These are phyloP conservation scores for Trididemnum miniatum DNA, from an alignment of 23 tunicate genomes.

Conservation along the genomic window DNA sequence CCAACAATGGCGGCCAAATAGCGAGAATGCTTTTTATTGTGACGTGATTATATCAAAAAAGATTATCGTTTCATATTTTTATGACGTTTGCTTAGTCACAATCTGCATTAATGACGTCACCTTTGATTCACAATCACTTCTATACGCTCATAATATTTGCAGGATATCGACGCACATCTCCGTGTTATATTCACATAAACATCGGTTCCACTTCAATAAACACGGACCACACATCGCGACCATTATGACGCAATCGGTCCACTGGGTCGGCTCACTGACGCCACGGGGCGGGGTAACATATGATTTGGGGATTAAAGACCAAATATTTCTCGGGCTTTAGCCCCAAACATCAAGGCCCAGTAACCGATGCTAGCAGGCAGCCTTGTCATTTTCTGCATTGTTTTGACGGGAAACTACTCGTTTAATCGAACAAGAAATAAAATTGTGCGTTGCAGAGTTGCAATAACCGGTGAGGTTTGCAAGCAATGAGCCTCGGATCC, in stretches of 20 bases:
- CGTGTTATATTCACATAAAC: neutral
- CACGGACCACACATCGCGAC: neutral
- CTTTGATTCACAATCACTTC: neutral
- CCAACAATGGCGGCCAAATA: too few species aligned
- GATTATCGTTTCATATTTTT: too few species aligned
- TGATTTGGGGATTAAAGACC: neutral
- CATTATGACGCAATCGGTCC: neutral
- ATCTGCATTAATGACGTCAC: conserved; percentile 25
- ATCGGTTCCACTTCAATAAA: neutral
- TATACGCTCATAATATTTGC: neutral
- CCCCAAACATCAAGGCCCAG: conserved; percentile 3
- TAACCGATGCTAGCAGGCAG: too few species aligned
- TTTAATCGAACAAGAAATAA: too few species aligned
- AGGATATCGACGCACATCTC: neutral
- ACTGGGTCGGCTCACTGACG: neutral
- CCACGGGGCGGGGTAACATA: neutral
- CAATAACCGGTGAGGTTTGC: too few species aligned
- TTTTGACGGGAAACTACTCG: too few species aligned
- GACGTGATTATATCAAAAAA: neutral
- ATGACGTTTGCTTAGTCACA: too few species aligned
- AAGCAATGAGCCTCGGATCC: too few species aligned
- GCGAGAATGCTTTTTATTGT: neutral
- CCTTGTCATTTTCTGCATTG: too few species aligned
- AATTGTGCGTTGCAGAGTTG: too few species aligned
- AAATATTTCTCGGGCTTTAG: neutral